A percentile compares a stretch with the other conserved stretches of the same genome.
Conservation (phyloP, 2,113 vertebrate genomes). For the Trichomycterus rosablanca region DNA sequence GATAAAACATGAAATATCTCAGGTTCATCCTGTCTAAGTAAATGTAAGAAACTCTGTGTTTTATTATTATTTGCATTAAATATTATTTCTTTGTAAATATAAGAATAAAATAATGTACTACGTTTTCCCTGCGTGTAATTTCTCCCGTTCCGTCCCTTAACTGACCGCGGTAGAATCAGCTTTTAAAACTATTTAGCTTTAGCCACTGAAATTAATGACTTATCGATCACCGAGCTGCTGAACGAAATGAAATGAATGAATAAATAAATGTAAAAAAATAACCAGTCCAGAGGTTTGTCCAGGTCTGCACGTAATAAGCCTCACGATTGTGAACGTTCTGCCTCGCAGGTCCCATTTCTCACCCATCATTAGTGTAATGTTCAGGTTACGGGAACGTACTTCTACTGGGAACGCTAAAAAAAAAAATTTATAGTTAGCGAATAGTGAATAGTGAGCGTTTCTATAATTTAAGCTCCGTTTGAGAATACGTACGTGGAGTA, state of each 20-base stretch:
- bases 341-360: conserved; percentile 61
- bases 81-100: no score
- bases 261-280: conserved; percentile 55
- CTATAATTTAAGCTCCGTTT: no score
- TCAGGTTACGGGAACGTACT: conserved; percentile 37
- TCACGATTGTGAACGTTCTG: conserved; percentile 58
- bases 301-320: conserved; percentile 55
- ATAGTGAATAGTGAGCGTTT: no score
- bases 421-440: no score
- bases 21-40: no score
- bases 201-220: conserved; percentile 67
- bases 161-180: background rate
- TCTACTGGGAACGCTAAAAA: conserved; percentile 37
- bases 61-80: no score
- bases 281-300: conserved; percentile 48
- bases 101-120: no score
- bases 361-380: conserved; percentile 52
- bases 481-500: no score
- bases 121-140: no score
- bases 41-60: no score
- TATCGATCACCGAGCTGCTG: conserved; percentile 65
- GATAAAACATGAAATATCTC: no score
- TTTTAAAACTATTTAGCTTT: conserved; percentile 54
- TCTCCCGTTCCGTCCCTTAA: no score
- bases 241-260: conserved; percentile 64